phyloP scores from a whole-genome alignment of 2,888 invertebrate genomes.

The Encarsia formosa region DNA sequence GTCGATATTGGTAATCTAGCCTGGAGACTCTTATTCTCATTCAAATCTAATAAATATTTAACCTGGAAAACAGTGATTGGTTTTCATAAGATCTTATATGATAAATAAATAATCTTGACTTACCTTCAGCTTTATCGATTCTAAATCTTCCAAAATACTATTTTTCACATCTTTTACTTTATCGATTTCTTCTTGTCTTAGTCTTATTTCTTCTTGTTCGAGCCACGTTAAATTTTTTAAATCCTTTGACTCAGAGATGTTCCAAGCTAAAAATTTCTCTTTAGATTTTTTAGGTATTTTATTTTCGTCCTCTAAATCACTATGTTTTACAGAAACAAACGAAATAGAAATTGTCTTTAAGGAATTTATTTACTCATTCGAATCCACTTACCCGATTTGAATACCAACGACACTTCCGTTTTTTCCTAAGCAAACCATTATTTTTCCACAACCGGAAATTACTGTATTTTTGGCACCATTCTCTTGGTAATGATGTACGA shows the following conservation, averaged over 20 bases:
- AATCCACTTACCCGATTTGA: constrained; percentile 3
- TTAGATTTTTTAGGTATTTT: neutral
- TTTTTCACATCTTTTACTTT: constrained; percentile 39
- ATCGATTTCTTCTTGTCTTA: constrained; percentile 30
- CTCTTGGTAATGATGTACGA: constrained; percentile 50
- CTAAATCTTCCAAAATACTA: constrained; percentile 45
- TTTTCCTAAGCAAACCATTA: constrained; percentile 51
- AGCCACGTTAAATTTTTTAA: constrained; percentile 32
- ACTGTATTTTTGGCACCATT: constrained; percentile 54
- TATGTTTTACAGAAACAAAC: neutral
- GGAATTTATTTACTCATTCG: neutral
- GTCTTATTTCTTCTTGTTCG: constrained; percentile 24
- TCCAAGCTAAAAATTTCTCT: neutral
- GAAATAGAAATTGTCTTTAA: neutral
- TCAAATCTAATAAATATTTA: constrained; percentile 53
- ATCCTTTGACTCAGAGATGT: neutral
- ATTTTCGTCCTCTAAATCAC: neutral
- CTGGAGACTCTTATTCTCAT: constrained; percentile 55
- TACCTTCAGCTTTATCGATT: constrained; percentile 20
- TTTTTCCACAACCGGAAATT: constrained; percentile 45
- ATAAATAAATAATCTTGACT: neutral
- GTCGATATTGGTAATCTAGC: constrained; percentile 58
- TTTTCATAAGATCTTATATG: neutral
- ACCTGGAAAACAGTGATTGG: constrained; percentile 31
- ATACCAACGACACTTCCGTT: constrained; percentile 43